phyloP scores from a whole-genome alignment of 1,140 invertebrate species.

The Drosophila insularis region DNA sequence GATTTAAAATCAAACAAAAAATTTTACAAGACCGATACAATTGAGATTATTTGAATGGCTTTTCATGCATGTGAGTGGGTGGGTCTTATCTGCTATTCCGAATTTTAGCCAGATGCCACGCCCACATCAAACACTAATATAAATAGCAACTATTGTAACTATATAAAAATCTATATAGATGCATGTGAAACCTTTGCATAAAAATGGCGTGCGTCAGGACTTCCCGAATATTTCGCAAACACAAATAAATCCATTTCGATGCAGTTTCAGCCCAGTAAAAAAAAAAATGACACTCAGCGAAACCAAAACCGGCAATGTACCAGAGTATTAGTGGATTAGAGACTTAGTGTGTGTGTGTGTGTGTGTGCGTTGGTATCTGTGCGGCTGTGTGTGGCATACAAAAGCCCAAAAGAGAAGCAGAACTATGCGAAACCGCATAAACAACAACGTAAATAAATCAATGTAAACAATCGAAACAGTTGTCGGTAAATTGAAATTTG shows the following conservation, averaged over 20 bases:
- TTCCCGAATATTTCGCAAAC: slow-evolving; percentile 75
- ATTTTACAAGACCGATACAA: slow-evolving; percentile 1
- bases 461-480: slow-evolving; percentile 80
- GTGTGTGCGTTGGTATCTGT: not conserved
- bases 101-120: slow-evolving; percentile 15
- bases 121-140: slow-evolving; percentile 43
- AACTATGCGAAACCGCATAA: slow-evolving; percentile 37
- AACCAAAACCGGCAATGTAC: slow-evolving; percentile 56
- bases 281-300: slow-evolving; percentile 48
- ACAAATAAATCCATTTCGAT: slow-evolving; percentile 78
- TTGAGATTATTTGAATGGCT: slow-evolving; percentile 32
- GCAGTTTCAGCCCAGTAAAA: slow-evolving; percentile 28
- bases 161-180: slow-evolving; percentile 28
- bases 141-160: slow-evolving; percentile 50
- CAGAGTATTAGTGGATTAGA: slow-evolving; percentile 75
- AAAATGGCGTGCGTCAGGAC: slow-evolving; percentile 65
- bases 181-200: slow-evolving; percentile 61
- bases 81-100: slow-evolving; percentile 41
- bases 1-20: slow-evolving; percentile 1
- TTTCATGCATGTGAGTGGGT: slow-evolving; percentile 58
- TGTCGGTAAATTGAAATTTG: slow-evolving; percentile 80
- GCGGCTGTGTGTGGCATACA: slow-evolving; percentile 6
- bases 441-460: slow-evolving; percentile 79
- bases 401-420: slow-evolving; percentile 26
- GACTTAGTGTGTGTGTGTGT: slow-evolving; percentile 6